A percentile compares a stretch with the other conserved stretches of the same genome.
Conservation (phyloP, 2,888 invertebrate genomes). For the Ptychoptera contaminata region DNA sequence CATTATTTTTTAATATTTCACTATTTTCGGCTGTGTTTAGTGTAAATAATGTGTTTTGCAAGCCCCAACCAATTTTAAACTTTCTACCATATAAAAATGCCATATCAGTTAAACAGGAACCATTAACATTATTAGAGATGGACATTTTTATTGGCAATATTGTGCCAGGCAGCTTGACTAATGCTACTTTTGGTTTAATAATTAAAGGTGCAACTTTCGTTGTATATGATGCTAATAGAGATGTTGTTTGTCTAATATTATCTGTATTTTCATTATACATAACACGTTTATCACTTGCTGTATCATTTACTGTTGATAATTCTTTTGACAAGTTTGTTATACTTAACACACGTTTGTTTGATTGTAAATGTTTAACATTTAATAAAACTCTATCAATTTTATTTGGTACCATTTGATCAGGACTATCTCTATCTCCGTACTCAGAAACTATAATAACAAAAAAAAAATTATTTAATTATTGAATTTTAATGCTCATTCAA, state of each 20-base stretch:
- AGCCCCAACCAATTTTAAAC: conserved; percentile 61
- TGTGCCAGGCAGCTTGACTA: conserved; percentile 27
- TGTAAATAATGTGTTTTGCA: conserved; percentile 40
- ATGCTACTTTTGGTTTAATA: conserved; percentile 31
- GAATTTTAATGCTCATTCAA: background rate
- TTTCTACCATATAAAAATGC: conserved; percentile 45
- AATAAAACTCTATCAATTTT: background rate
- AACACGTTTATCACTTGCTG: background rate
- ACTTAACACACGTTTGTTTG: too few species aligned
- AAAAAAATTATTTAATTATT: background rate
- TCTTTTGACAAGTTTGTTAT: too few species aligned
- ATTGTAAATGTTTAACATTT: background rate
- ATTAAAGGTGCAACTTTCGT: conserved; percentile 14
- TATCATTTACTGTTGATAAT: too few species aligned
- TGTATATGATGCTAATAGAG: background rate
- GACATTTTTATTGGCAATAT: conserved; percentile 28
- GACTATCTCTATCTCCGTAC: conserved; percentile 12
- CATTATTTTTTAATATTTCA: conserved; percentile 11
- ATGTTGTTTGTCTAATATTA: background rate
- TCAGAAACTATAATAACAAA: conserved; percentile 5
- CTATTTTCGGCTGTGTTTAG: conserved; percentile 27
- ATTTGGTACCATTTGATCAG: conserved; percentile 15
- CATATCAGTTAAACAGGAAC: conserved; percentile 37
- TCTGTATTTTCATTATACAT: background rate
- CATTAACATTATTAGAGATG: conserved; percentile 18